Percentiles rank a stretch among this genome's conserved stretches.
Conservation (phyloP, 1,140 invertebrate genomes). For the Drosophila subobscura region DNA sequence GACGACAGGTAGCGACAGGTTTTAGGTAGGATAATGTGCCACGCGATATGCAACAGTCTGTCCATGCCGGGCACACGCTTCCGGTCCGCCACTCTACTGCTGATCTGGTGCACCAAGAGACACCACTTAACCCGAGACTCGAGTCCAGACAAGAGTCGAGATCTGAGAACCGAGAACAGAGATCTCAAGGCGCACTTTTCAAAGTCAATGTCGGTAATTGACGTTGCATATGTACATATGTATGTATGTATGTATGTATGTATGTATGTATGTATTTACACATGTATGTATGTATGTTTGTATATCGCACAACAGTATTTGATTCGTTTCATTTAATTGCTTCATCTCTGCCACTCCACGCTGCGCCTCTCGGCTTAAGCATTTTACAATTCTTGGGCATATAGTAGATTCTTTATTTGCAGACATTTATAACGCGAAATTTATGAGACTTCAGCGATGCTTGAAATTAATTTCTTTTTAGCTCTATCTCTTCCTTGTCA, state of each 20-base stretch:
- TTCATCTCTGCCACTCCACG: too few species aligned
- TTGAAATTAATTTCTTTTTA: constrained; percentile 71
- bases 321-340: too few species aligned
- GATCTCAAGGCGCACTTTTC: constrained; percentile 52
- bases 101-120: too few species aligned
- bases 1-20: constrained; percentile 48
- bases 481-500: constrained; percentile 36
- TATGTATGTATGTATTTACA: neutral
- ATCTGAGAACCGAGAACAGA: neutral
- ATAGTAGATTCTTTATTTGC: constrained; percentile 56
- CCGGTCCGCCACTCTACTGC: constrained; percentile 27
- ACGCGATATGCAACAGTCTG: constrained; percentile 15
- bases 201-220: constrained; percentile 75
- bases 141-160: neutral
- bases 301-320: too few species aligned
- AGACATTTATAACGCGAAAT: constrained; percentile 63
- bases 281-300: too few species aligned
- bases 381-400: constrained; percentile 20
- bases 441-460: constrained; percentile 68
- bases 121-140: constrained; percentile 7
- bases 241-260: constrained; percentile 1
- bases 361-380: too few species aligned
- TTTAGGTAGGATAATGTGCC: constrained; percentile 28
- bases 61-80: constrained; percentile 17
- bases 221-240: constrained; percentile 43